These are phyloP conservation scores for Eumerus sabulonum DNA, from an alignment of 2,888 invertebrate genomes.

Conservation along the genomic window DNA sequence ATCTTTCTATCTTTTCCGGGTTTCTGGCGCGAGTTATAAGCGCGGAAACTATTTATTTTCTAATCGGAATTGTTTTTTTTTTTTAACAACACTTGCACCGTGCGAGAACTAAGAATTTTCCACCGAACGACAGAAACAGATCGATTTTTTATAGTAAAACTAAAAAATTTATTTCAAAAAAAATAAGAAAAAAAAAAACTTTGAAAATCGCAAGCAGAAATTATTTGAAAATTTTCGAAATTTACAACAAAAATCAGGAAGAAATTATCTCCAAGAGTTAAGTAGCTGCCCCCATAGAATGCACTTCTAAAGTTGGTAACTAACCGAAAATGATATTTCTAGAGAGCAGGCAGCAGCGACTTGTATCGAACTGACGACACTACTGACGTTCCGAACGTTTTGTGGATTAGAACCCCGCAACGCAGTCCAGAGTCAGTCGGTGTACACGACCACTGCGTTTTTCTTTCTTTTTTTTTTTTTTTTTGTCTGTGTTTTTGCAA, in stretches of 20 bases:
- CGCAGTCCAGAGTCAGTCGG: conserved; percentile 67
- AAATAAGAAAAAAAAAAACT: conserved; percentile 20
- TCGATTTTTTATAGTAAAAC: conserved; percentile 11
- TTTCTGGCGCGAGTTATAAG: conserved; percentile 60
- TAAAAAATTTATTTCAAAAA: not conserved
- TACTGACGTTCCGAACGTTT: conserved; percentile 71
- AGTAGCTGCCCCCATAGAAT: conserved; percentile 56
- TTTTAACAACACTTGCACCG: no score
- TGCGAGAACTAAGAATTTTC: conserved; percentile 25
- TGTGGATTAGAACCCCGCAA: conserved; percentile 69
- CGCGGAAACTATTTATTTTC: conserved; percentile 48
- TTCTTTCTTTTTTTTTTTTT: conserved; percentile 47
- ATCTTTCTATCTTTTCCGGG: conserved; percentile 64
- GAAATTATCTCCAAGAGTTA: conserved; percentile 20
- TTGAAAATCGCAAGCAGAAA: conserved; percentile 5
- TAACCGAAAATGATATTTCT: conserved; percentile 70
- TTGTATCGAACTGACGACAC: conserved; percentile 73
- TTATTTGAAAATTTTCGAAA: conserved; percentile 20
- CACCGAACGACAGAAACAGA: conserved; percentile 55
- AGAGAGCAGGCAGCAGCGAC: conserved; percentile 73
- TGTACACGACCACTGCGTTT: conserved; percentile 69
- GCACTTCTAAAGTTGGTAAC: conserved; percentile 58
- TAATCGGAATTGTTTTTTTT: no score
- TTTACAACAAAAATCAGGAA: conserved; percentile 8
- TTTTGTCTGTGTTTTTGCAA: conserved; percentile 40